A percentile compares a stretch with the other conserved stretches of the same genome.
phyloP scores from a whole-genome alignment of 2,113 vertebrate species.

The Vidua chalybeata region DNA sequence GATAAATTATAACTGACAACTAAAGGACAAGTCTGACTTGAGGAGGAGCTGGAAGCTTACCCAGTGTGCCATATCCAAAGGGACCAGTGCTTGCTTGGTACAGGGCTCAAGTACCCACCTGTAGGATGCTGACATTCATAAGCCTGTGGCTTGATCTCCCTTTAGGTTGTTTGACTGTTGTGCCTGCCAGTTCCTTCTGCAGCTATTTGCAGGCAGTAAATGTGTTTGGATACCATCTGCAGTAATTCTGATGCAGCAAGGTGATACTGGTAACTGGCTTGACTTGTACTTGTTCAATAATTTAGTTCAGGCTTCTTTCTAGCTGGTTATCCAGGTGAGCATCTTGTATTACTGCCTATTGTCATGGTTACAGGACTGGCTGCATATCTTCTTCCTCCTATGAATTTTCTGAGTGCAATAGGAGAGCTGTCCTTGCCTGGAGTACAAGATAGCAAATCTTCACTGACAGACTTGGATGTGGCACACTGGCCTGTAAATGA shows the following conservation, averaged over 20 bases:
- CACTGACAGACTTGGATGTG: background rate
- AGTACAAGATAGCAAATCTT: background rate
- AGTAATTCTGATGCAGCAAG: background rate
- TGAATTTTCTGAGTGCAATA: background rate
- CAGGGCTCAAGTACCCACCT: background rate
- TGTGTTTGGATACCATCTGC: background rate
- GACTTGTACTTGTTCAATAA: slow-evolving; percentile 1
- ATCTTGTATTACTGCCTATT: background rate
- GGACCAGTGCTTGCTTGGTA: background rate
- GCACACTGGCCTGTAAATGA: background rate
- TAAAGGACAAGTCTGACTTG: background rate
- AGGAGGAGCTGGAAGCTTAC: background rate
- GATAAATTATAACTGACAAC: background rate
- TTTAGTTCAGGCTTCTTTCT: slow-evolving; percentile 11
- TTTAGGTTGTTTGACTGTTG: background rate
- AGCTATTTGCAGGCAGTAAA: background rate
- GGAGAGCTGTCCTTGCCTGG: background rate
- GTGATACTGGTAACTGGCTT: background rate
- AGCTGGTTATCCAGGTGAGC: background rate
- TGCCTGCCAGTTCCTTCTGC: background rate
- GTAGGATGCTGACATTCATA: background rate
- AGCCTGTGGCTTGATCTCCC: background rate
- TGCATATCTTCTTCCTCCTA: background rate
- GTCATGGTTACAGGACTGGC: slow-evolving; percentile 15
- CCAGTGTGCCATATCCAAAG: background rate